Evolutionary conservation across 2,797 vertebrate genomes (phyloP).

Genomic region (Rhinoraja longicauda): DNA sequence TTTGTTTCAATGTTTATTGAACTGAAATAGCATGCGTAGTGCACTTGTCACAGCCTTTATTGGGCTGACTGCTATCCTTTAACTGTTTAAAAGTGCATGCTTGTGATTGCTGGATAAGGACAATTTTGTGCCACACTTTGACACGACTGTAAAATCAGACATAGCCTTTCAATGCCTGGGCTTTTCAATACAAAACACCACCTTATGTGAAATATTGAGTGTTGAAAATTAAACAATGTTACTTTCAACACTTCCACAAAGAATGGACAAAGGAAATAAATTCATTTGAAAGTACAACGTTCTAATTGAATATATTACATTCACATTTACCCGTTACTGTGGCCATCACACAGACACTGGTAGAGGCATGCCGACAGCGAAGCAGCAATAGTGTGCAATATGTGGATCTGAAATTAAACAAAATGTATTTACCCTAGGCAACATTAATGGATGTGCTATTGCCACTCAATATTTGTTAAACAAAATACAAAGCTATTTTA

Average conservation of each 20-base stretch:
- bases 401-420: constrained; percentile 69
- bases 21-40: neutral
- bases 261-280: neutral
- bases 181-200: neutral
- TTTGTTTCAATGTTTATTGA: neutral
- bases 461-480: neutral
- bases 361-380: constrained; percentile 96
- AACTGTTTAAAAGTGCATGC: too few species aligned
- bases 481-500: constrained; percentile 12
- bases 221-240: neutral
- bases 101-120: neutral
- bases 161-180: neutral
- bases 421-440: neutral
- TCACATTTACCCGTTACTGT: constrained; percentile 75
- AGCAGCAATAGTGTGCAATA: constrained; percentile 91
- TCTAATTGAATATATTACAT: neutral
- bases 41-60: neutral
- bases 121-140: neutral
- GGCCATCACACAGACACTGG: constrained; percentile 91
- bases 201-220: neutral
- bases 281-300: too few species aligned
- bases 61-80: neutral
- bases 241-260: neutral
- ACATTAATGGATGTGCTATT: neutral
- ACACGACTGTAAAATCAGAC: neutral